A percentile compares a stretch with the other conserved stretches of the same genome.
Conservation (phyloP, 2,113 vertebrate species). For the Eudyptes chrysolophus region DNA sequence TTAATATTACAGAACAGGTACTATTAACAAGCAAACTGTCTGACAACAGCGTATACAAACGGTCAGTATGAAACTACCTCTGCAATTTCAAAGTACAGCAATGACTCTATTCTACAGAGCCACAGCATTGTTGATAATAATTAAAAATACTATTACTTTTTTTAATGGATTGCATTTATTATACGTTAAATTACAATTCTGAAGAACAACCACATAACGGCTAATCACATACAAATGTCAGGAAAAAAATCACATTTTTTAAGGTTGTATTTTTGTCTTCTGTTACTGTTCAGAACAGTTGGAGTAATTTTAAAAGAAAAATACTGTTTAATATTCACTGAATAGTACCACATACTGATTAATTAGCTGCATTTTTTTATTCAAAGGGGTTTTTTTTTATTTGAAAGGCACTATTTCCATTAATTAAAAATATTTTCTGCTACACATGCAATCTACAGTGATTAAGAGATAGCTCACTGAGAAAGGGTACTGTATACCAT, state of each 20-base stretch:
- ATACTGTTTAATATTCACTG: background rate
- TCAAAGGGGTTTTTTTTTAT: background rate
- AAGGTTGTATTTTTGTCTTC: background rate
- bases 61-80: background rate
- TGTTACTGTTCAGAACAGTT: background rate
- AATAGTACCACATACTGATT: background rate
- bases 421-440: background rate
- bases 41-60: background rate
- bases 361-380: background rate
- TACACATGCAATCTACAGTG: background rate
- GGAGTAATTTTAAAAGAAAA: background rate
- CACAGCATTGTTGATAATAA: background rate
- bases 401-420: background rate
- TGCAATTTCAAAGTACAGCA: background rate
- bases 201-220: background rate
- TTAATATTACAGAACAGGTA: background rate
- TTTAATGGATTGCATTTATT: background rate
- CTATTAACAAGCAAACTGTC: background rate
- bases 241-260: background rate
- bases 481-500: background rate
- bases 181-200: background rate
- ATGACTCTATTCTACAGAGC: background rate
- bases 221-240: background rate
- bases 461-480: background rate
- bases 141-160: background rate